Percentiles rank a stretch among this genome's conserved stretches.
Conservation (phyloP, 2,113 vertebrate genomes). For the Myiagra hebetior region DNA sequence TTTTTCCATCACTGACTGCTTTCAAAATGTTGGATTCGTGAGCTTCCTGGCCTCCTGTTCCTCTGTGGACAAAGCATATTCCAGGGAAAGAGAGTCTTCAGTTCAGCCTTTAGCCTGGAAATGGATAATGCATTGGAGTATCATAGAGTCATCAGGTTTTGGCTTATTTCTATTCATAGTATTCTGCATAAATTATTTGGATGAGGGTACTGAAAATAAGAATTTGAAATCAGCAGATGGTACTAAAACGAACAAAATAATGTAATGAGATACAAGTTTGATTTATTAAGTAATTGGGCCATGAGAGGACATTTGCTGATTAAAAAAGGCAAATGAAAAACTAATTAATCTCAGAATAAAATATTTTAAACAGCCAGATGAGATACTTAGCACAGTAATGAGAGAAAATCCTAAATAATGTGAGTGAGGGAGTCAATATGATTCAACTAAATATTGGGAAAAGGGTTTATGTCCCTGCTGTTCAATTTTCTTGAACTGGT, state of each 20-base stretch:
- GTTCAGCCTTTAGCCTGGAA: not conserved
- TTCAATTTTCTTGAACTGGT: not conserved
- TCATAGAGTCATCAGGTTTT: not conserved
- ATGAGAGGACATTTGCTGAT: not conserved
- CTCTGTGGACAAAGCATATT: not conserved
- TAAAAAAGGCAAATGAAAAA: conserved; percentile 6
- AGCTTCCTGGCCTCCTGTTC: not conserved
- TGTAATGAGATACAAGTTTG: not conserved
- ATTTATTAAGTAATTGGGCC: not conserved
- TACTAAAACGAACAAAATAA: not conserved
- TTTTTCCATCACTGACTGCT: not conserved
- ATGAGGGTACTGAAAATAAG: not conserved
- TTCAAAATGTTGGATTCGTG: not conserved
- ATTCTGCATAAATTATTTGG: not conserved
- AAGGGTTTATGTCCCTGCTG: not conserved
- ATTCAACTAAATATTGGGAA: not conserved
- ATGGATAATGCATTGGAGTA: not conserved
- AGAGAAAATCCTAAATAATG: not conserved
- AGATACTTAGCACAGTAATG: not conserved
- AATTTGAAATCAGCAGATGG: not conserved
- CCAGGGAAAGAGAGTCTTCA: not conserved
- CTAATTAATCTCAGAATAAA: not conserved
- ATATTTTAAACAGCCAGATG: not conserved
- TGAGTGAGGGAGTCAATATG: not conserved
- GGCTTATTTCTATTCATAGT: not conserved